A percentile compares a stretch with the other conserved stretches of the same genome.
These are phyloP conservation scores for Achatina immaculata DNA, from an alignment of 1,140 invertebrate species.

Conservation along the genomic window DNA sequence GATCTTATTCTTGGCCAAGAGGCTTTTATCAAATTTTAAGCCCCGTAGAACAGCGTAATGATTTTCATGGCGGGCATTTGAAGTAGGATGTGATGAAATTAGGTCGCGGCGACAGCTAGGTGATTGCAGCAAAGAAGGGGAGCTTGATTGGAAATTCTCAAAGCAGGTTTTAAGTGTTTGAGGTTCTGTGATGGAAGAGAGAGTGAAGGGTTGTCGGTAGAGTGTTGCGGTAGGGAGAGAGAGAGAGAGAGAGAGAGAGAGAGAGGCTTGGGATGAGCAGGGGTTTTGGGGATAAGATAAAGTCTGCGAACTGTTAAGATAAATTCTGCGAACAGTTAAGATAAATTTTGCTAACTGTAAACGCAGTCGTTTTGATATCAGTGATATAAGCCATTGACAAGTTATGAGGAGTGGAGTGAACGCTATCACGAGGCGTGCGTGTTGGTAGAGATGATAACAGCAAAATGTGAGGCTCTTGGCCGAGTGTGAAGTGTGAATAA, in stretches of 20 bases:
- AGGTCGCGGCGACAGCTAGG: background rate
- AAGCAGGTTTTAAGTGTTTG: background rate
- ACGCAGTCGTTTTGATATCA: too few relatives aligned
- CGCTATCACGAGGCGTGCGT: too few relatives aligned
- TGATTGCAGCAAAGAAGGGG: background rate
- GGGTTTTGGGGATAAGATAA: too few relatives aligned
- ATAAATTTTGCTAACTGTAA: too few relatives aligned
- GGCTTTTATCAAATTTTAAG: constrained; percentile 6
- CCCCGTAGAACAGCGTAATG: background rate
- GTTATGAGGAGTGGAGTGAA: too few relatives aligned
- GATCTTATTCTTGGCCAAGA: background rate
- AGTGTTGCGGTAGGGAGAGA: background rate
- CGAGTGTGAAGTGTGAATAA: too few relatives aligned
- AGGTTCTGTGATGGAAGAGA: background rate
- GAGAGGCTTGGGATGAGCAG: too few relatives aligned
- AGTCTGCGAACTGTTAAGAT: too few relatives aligned
- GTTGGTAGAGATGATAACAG: too few relatives aligned
- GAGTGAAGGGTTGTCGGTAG: background rate
- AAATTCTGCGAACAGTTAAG: too few relatives aligned
- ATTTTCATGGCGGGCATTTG: constrained; percentile 1
- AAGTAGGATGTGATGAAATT: background rate
- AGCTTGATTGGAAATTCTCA: background rate
- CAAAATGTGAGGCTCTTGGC: too few relatives aligned
- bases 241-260: constrained; percentile 19
- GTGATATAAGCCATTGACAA: too few relatives aligned